Conservation (phyloP, 2,888 invertebrate species). For the Rhopalosiphum nymphaeae region DNA sequence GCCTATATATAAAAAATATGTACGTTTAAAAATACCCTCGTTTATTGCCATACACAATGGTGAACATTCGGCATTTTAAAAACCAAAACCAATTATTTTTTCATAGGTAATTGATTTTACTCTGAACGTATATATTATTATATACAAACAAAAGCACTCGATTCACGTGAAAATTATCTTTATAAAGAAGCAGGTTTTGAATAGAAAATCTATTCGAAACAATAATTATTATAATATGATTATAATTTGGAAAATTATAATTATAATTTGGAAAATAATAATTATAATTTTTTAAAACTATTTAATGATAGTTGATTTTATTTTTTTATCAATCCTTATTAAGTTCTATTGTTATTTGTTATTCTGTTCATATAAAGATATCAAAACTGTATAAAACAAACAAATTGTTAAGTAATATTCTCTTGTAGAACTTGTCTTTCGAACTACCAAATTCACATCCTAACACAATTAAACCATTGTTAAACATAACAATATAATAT, state of each 20-base stretch:
- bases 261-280: not conserved
- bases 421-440: not conserved
- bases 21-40: not conserved
- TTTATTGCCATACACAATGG: not conserved
- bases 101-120: not conserved
- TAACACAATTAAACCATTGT: not conserved
- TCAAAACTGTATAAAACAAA: not conserved
- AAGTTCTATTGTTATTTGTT: not conserved
- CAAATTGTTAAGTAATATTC: not conserved
- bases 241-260: not conserved
- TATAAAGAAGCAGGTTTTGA: not conserved
- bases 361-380: not conserved
- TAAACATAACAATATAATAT: not conserved
- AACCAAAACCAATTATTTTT: slow-evolving; percentile 15
- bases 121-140: not conserved
- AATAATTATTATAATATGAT: not conserved
- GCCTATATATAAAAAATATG: not conserved
- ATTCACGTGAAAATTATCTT: not conserved
- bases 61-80: not conserved
- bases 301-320: not conserved
- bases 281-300: not conserved
- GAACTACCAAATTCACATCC: not conserved
- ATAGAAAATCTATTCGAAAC: not conserved
- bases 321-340: not conserved
- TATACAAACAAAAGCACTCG: not conserved